Conservation (phyloP, 1,140 invertebrate genomes). For the Zaprionus davidi region DNA sequence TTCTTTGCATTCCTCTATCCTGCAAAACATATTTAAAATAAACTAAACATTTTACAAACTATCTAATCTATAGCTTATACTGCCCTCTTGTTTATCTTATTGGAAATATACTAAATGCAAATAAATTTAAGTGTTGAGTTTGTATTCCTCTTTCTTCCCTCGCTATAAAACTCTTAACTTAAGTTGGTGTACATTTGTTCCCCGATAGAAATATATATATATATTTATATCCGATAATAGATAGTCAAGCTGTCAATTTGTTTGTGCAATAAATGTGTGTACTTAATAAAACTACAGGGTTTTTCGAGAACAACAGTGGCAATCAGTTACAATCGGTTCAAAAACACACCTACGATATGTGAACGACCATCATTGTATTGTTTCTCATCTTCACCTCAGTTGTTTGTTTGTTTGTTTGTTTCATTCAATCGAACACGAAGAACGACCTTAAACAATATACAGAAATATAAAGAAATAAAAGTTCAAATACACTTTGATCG, state of each 20-base stretch:
- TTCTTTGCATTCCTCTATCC: neutral
- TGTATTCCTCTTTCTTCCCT: neutral
- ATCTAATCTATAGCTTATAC: neutral
- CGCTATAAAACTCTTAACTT: neutral
- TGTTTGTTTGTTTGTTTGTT: neutral
- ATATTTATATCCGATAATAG: neutral
- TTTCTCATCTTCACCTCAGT: neutral
- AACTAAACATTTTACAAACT: slow-evolving; percentile 1
- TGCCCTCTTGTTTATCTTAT: slow-evolving; percentile 8
- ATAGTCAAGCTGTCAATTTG: neutral
- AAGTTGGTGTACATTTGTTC: neutral
- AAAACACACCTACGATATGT: neutral
- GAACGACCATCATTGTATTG: neutral
- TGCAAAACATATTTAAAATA: neutral
- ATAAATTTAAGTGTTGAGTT: neutral
- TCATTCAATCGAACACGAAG: neutral
- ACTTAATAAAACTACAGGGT: slow-evolving; percentile 4
- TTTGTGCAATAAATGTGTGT: neutral
- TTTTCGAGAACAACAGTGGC: neutral
- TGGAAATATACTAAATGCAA: slow-evolving; percentile 7
- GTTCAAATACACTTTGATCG: neutral
- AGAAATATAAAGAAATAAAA: neutral
- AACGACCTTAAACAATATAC: neutral
- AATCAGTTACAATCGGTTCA: neutral
- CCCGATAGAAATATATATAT: neutral